Base-by-base conservation (phyloP, 1,140 invertebrate species). In the Hyposmocoma kahamanoa region DNA sequence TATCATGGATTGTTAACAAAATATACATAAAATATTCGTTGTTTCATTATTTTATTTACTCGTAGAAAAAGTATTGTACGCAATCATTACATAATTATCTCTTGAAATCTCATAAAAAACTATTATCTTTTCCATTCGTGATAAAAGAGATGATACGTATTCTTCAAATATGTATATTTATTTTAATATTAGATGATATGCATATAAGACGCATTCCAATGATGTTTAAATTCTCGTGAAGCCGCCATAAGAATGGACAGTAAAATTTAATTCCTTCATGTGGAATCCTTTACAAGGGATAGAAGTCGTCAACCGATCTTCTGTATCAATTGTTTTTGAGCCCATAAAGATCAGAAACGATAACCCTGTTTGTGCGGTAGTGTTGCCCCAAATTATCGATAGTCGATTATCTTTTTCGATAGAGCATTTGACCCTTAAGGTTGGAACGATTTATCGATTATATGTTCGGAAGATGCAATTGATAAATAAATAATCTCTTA, bases 291-390 rank as follows among this genome's bases (percentile, higher is more conserved):
- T 62, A 69, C 59, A 66, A 64, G 62, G 56, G 30, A 53, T 52
- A 52, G 47, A 45, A 50, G 49, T 49, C 52, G 47, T 59, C 56
- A 62, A 60, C 55, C 24, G 50, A 45, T 55, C 51, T 48, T 50
- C 49, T 64, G 60, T 67, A 53, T 53, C 64, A 55, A 75, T 72
- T 67, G 67, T 73, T 65, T 68, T 58, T 53, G 15, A 62, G 50
- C 54, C 56, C 53, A 70, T 73, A 75, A 73, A 76, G 74, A 78
- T 81, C 59, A 55, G 48, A 53, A 53, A 47, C 46, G 73, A 82
- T 82, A 81, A 72, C 67, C 66, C 57, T 36, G 8, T 17, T n/a
- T 36, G 18, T 36, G 15, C 32, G 10, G 13, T 36, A 36, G 32
- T 36, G 32, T 36, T 36, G 15, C 28, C 15, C 10, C 11, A 15